Evolutionary conservation across 2,797 vertebrate species (phyloP).

Genomic region (Oreortyx pictus): DNA sequence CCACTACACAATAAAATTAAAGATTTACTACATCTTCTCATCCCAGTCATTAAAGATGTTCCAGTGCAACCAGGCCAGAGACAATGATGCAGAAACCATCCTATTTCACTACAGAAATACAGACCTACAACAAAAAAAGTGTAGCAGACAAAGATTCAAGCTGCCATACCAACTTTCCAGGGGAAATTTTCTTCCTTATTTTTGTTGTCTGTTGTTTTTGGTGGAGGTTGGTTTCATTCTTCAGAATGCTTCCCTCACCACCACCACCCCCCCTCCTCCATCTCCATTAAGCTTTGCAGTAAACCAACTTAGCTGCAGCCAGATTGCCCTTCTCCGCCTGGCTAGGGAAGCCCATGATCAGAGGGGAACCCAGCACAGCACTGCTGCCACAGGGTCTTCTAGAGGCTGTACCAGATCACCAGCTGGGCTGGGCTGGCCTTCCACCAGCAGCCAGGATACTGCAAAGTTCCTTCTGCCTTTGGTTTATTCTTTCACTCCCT

Average conservation of each 20-base stretch:
- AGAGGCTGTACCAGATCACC: too few relatives aligned
- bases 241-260: not conserved
- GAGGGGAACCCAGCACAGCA: too few relatives aligned
- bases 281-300: not conserved
- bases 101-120: not conserved
- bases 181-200: not conserved
- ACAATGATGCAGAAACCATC: not conserved
- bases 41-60: not conserved
- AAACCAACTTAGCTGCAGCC: not conserved
- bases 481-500: too few relatives aligned
- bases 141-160: accelerated
- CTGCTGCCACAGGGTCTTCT: too few relatives aligned
- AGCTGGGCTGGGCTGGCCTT: too few relatives aligned
- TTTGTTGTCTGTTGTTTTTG: not conserved
- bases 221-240: not conserved
- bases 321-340: not conserved
- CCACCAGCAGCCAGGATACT: too few relatives aligned
- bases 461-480: too few relatives aligned
- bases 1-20: not conserved
- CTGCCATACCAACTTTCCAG: not conserved
- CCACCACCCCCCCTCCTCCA: not conserved
- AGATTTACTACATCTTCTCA: not conserved
- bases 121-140: not conserved
- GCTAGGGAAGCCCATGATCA: not conserved
- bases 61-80: not conserved